Base-by-base conservation (phyloP, 2,888 invertebrate genomes). In the Nymphalis c-album region DNA sequence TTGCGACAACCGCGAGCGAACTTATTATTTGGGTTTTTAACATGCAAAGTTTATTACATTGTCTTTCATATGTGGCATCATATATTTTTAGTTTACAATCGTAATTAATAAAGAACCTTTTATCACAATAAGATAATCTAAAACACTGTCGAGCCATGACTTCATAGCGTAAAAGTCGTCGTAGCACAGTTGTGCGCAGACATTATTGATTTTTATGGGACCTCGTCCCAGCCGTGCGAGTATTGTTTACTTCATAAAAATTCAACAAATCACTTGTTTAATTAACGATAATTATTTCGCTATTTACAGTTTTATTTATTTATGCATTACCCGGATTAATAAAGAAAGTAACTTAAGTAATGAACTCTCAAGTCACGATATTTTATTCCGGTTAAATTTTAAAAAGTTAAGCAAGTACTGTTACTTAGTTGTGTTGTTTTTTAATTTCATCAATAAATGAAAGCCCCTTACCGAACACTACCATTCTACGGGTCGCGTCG, bases 201-300 rank as follows among this genome's bases (percentile, higher is more conserved):
- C 85, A 83, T 79, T 89, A 90, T 90, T 81, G 90, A 90, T 90
- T 90, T 90, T 88, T 78, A 80, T 31, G 78, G 78, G 77, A 82
- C 76, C 76, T 77, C 79, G 78, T 78, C 68, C 68, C 64, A 68
- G 78, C 78, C 76, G 69, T 71, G 74, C 78, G 74, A 76, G 74
- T 79, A 79, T 80, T 84, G 82, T 83, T 83, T 80, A 84, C 81
- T 79, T 82, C 79, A 78, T 78, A 77, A 78, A 76, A 73, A 67
- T 71, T 71, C 64, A 64, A 60, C 58, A 67, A 64, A 70, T 22
- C 64, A 64, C 63, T 55, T 55, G 60, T 61, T 62, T 26, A 51
- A 40, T 57, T 18, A 40, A 40, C 18, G n/a, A 55, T 55, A 55
- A 8, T 55, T 10, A 35, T 8, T n/a, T 35, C 40, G 4, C 13